phyloP scores from a whole-genome alignment of 2,797 vertebrate species.

The Amphiprion clarkii region DNA sequence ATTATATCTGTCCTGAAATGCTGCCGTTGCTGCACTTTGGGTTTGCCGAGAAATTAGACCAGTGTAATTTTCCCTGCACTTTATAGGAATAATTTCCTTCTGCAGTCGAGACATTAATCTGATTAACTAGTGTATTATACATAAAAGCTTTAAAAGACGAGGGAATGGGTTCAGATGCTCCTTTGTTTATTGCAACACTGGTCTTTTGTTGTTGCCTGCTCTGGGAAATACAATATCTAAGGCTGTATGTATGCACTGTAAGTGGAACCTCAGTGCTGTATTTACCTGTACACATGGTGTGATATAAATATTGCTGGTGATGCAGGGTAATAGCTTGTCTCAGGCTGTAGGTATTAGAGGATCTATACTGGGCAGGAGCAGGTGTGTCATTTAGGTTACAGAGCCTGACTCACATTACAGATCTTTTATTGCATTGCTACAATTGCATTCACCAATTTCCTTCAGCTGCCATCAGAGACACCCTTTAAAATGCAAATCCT shows the following conservation, averaged over 20 bases:
- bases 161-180: slow-evolving; percentile 30
- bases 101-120: slow-evolving; percentile 44
- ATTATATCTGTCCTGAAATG: slow-evolving; percentile 66
- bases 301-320: slow-evolving; percentile 39
- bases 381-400: slow-evolving; percentile 56
- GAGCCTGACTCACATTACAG: slow-evolving; percentile 48
- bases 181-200: slow-evolving; percentile 31
- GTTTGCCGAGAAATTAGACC: slow-evolving; percentile 40
- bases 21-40: slow-evolving; percentile 58
- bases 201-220: slow-evolving; percentile 23
- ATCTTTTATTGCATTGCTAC: slow-evolving; percentile 56
- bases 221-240: slow-evolving; percentile 21
- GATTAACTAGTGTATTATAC: slow-evolving; percentile 54
- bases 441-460: slow-evolving; percentile 50
- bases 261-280: slow-evolving; percentile 1
- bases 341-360: slow-evolving; percentile 35
- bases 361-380: slow-evolving; percentile 47
- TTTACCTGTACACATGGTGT: slow-evolving; percentile 21
- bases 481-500: slow-evolving; percentile 75
- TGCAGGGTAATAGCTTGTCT: slow-evolving; percentile 30
- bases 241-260: not conserved
- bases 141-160: slow-evolving; percentile 50
- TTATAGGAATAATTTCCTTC: slow-evolving; percentile 50
- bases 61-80: slow-evolving; percentile 49
- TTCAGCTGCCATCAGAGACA: slow-evolving; percentile 54